phyloP scores from a whole-genome alignment of 1,140 invertebrate genomes.

The Dryas iulia region DNA sequence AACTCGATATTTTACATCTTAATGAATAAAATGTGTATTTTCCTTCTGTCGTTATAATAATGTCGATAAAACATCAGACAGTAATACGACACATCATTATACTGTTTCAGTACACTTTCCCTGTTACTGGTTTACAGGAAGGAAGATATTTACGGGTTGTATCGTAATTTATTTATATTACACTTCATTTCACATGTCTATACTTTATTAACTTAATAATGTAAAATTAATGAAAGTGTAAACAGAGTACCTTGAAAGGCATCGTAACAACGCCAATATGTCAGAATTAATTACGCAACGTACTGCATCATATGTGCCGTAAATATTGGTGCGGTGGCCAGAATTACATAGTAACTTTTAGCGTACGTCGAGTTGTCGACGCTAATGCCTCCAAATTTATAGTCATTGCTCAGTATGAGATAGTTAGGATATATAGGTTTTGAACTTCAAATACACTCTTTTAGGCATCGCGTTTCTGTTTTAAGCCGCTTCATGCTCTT shows the following conservation, averaged over 20 bases:
- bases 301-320: conserved; percentile 24
- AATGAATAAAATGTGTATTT: too few species aligned
- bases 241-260: conserved; percentile 1
- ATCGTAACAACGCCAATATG: conserved; percentile 12
- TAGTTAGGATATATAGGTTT: conserved; percentile 27
- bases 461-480: too few species aligned
- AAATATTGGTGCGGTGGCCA: conserved; percentile 24
- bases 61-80: too few species aligned
- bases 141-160: background rate
- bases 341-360: conserved; percentile 36
- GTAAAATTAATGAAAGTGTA: background rate
- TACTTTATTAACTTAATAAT: background rate
- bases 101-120: too few species aligned
- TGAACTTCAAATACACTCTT: too few species aligned
- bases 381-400: conserved; percentile 34
- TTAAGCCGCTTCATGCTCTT: too few species aligned
- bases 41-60: too few species aligned
- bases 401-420: conserved; percentile 30
- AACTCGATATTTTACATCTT: too few species aligned
- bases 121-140: too few species aligned
- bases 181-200: background rate
- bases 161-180: background rate
- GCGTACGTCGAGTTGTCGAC: conserved; percentile 27
- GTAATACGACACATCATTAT: too few species aligned
- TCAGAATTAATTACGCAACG: conserved; percentile 20